Percentiles rank a stretch among this genome's conserved stretches.
Conservation (phyloP, 2,113 vertebrate genomes). For the Junco hyemalis region DNA sequence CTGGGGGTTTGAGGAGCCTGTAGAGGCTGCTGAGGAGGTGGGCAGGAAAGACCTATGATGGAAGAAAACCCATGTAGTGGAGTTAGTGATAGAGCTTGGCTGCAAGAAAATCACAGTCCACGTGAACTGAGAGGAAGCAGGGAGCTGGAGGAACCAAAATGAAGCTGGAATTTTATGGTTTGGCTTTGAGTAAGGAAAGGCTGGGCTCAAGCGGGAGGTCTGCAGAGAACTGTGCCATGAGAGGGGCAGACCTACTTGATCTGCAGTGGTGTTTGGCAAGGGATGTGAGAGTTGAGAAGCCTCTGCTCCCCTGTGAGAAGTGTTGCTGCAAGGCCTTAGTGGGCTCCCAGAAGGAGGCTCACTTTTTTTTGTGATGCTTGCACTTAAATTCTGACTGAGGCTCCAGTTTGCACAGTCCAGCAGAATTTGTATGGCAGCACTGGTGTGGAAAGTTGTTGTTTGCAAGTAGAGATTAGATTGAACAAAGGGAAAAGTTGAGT, state of each 20-base stretch:
- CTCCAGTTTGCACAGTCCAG: neutral
- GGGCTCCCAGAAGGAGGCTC: neutral
- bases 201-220: neutral
- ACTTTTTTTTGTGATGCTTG: neutral
- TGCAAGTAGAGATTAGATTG: neutral
- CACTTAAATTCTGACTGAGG: neutral
- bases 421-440: neutral
- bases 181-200: neutral
- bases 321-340: neutral
- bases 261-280: neutral
- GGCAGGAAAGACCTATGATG: neutral
- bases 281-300: neutral
- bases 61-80: neutral
- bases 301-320: neutral
- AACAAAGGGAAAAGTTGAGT: neutral
- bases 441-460: neutral
- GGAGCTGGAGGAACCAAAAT: neutral
- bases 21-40: neutral
- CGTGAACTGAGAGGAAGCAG: fast-evolving
- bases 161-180: neutral
- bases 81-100: neutral
- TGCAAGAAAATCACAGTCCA: neutral
- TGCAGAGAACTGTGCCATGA: neutral
- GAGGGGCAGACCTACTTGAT: neutral
- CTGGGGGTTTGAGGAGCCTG: neutral